Evolutionary conservation across 1,140 invertebrate species (phyloP).

Genomic region (Trigoniulus corallinus): DNA sequence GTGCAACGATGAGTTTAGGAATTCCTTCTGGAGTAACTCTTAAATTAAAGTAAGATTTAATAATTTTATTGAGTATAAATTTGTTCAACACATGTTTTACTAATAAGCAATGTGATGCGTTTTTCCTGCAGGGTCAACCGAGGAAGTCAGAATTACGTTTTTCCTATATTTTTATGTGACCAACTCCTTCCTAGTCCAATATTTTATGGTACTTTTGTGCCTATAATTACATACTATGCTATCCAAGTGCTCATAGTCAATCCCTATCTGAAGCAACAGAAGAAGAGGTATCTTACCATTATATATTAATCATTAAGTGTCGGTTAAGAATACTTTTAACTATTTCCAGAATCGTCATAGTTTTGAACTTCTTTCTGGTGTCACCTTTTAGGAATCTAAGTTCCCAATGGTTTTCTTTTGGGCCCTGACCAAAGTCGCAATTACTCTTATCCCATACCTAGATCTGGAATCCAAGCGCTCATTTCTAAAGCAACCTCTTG

Average conservation of each 20-base stretch:
- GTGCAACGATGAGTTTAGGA: slow-evolving; percentile 65
- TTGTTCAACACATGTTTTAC: neutral
- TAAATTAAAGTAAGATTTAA: slow-evolving; percentile 55
- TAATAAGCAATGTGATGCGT: slow-evolving; percentile 13
- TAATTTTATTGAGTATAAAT: neutral
- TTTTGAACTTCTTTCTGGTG: no score
- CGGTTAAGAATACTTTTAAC: no score
- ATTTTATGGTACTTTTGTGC: slow-evolving; percentile 81
- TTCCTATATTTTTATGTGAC: slow-evolving; percentile 80
- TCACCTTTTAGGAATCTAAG: no score
- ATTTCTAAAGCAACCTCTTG: no score
- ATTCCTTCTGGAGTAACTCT: slow-evolving; percentile 70
- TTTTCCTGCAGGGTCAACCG: slow-evolving; percentile 65
- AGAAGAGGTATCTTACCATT: slow-evolving; percentile 38
- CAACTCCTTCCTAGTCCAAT: slow-evolving; percentile 72
- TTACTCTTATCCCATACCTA: no score
- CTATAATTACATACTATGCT: slow-evolving; percentile 57
- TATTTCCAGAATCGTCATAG: no score
- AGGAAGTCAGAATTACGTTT: slow-evolving; percentile 70
- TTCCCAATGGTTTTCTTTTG: no score
- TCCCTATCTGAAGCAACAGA: slow-evolving; percentile 60
- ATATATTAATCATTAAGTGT: neutral
- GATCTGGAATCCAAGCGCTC: no score
- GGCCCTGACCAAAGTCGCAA: no score
- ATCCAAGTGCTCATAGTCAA: slow-evolving; percentile 74